Conservation (phyloP, 1,140 invertebrate genomes). For the Elymnias hypermnestra region DNA sequence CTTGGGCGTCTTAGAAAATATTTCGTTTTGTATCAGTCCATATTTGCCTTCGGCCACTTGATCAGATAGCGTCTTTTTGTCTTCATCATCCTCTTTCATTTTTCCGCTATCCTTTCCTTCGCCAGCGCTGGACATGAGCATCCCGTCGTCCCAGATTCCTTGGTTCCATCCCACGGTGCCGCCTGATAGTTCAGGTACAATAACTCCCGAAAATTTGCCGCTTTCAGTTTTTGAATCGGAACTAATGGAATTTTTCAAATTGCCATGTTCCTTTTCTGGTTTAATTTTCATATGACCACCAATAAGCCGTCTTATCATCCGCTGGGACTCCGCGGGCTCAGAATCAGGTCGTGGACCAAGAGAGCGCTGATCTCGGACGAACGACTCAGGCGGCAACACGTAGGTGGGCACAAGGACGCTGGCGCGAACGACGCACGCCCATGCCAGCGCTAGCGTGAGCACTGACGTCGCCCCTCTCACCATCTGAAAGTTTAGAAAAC, state of each 20-base stretch:
- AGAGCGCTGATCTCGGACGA: constrained; percentile 70
- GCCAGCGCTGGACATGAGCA: constrained; percentile 80
- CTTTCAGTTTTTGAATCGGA: constrained; percentile 50
- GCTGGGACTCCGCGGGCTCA: constrained; percentile 57
- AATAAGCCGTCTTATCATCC: constrained; percentile 77
- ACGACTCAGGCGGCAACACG: constrained; percentile 72
- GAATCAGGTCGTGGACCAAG: constrained; percentile 43
- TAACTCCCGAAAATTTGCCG: constrained; percentile 65
- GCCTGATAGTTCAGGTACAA: constrained; percentile 65
- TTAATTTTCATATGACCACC: constrained; percentile 78
- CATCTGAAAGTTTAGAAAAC: constrained; percentile 69
- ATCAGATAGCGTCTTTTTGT: constrained; percentile 88
- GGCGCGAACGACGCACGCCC: constrained; percentile 43
- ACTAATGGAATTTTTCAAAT: constrained; percentile 61
- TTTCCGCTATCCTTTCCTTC: constrained; percentile 77
- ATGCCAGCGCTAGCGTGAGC: constrained; percentile 65
- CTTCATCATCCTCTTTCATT: constrained; percentile 80
- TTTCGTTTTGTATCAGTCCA: constrained; percentile 90
- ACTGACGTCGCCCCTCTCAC: constrained; percentile 71
- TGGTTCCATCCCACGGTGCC: constrained; percentile 74
- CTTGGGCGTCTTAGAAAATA: constrained; percentile 81
- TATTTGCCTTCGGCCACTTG: constrained; percentile 93
- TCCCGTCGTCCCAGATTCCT: constrained; percentile 80
- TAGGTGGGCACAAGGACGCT: constrained; percentile 74
- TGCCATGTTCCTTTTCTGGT: constrained; percentile 54